Evolutionary conservation across 2,797 vertebrate species (phyloP), one percentile per base, ranked within the genome.

Genomic region (Mallotus villosus): DNA sequence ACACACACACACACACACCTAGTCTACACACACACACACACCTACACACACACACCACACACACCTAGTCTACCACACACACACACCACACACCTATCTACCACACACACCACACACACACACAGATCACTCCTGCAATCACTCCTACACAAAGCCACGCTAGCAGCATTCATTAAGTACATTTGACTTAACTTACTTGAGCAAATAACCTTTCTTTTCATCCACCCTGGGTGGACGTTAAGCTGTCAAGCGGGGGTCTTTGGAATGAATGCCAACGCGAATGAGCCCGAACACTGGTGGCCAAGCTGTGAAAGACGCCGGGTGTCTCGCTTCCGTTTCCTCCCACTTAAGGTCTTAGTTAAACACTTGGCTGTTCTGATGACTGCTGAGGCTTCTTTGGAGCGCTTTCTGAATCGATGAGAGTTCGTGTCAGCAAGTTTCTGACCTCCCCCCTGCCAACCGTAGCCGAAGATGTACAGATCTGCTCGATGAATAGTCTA

Each of bases 131-230:
- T 14, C 9, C 2, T 46, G 12, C 41, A 46, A 46, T 46, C n/a
- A n/a, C n/a, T n/a, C n/a, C 41, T 14, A 12, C 14, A 60, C 37
- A n/a, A 62, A 68, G 27, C 62, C 67, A 68, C 61, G 27, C 22
- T 2, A 46, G 29, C 37, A 34, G 37, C n/a, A 76, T 70, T 74
- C 75, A 83, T 71, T 70, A 80, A 75, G 37, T 74, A 69, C 25
- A 25, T 67, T 0, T 14, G 62, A 55, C 24, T 58, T 72, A 63
- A 63, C 61, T 17, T 17, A 8, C 63, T 64, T n/a, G 32, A 32
- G 62, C 61, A 63, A 19, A 8, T 63, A 41, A 63, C 9, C 32
- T 22, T 53, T 53, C 32, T 41, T 63, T 63, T 64, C 62, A 41
- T 41, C 24, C 63, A 41, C 37, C n/a, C 34, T 61, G 22, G 14